Evolutionary conservation across 2,888 invertebrate genomes (phyloP).

Genomic region (Seira musarum): DNA sequence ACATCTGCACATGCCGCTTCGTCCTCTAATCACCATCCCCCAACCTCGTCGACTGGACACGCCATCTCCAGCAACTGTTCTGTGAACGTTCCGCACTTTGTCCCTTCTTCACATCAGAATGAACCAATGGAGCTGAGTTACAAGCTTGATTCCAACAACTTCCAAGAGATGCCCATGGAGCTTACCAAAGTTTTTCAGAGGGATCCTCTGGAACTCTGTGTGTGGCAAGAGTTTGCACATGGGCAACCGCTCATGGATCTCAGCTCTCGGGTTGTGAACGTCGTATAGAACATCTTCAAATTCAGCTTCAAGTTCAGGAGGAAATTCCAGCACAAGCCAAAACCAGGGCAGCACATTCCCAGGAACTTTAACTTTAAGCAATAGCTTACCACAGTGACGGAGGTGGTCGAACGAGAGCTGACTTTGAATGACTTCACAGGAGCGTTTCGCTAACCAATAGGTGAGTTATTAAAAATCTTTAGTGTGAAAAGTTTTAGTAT

Average conservation of each 20-base stretch:
- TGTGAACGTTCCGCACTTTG: conserved; percentile 35
- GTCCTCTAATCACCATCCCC: neutral
- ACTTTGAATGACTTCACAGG: conserved; percentile 64
- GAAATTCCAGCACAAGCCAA: conserved; percentile 35
- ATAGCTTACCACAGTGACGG: no score
- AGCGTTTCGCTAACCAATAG: conserved; percentile 67
- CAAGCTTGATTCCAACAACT: conserved; percentile 61
- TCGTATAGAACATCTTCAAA: no score
- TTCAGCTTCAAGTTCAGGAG: conserved; percentile 34
- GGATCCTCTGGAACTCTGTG: conserved; percentile 67
- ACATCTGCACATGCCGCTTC: neutral
- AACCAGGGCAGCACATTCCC: conserved; percentile 32
- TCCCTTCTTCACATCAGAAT: conserved; percentile 56
- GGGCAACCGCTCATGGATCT: conserved; percentile 63
- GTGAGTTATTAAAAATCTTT: conserved; percentile 41
- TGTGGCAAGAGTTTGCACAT: conserved; percentile 59
- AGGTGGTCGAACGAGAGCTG: conserved; percentile 64
- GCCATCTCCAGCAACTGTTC: neutral
- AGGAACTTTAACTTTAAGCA: conserved; percentile 38
- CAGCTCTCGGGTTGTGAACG: conserved; percentile 63
- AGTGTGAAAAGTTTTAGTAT: no score
- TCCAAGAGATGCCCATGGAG: conserved; percentile 69
- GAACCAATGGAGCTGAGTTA: conserved; percentile 69
- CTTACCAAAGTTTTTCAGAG: conserved; percentile 67
- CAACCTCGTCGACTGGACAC: no score